Evolutionary conservation across 2,113 vertebrate genomes (phyloP).

Genomic region (Phasianus colchicus): DNA sequence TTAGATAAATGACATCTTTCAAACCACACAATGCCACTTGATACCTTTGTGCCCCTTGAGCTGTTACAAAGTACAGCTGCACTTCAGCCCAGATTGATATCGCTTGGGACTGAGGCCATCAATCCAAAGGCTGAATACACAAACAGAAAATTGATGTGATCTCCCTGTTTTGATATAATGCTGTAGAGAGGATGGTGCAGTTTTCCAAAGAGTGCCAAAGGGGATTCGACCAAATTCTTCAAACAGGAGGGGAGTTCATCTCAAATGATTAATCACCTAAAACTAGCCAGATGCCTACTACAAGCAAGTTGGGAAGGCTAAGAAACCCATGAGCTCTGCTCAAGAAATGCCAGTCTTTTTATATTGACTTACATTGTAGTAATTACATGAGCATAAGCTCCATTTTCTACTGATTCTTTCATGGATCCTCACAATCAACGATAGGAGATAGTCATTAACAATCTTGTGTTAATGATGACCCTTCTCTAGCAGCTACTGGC

Average conservation of each 20-base stretch:
- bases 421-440: background rate
- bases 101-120: conserved; percentile 6
- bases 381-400: background rate
- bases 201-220: background rate
- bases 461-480: background rate
- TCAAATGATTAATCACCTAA: background rate
- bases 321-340: background rate
- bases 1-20: conserved; percentile 65
- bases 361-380: background rate
- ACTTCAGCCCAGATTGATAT: conserved; percentile 60
- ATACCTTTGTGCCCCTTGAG: conserved; percentile 52
- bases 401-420: background rate
- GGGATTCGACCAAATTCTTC: background rate
- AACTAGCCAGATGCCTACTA: background rate
- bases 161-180: accelerated
- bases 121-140: conserved; percentile 38
- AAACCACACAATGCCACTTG: conserved; percentile 51
- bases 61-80: conserved; percentile 68
- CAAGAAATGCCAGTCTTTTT: background rate
- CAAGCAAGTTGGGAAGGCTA: background rate
- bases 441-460: background rate
- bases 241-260: background rate
- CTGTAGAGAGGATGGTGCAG: background rate
- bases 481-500: background rate
- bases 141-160: background rate